Evolutionary conservation across 2,888 invertebrate genomes (phyloP).

Genomic region (Helleia helle): DNA sequence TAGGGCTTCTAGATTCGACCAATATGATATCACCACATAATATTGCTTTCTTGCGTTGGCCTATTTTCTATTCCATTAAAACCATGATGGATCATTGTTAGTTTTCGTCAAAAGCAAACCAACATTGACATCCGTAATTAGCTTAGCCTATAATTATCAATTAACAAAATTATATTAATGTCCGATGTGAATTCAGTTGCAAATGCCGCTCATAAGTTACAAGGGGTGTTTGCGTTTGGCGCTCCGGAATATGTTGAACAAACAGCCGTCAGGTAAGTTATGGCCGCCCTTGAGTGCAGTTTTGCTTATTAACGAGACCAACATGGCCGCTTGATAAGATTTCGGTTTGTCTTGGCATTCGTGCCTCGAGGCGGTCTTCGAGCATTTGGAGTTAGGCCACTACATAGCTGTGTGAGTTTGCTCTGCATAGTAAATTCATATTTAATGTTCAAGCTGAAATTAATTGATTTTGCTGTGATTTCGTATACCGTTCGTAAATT

Average conservation of each 20-base stretch:
- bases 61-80: no score
- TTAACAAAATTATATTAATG: neutral
- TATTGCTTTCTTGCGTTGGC: no score
- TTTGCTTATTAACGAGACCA: conserved; percentile 70
- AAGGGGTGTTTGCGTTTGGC: conserved; percentile 48
- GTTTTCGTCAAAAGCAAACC: no score
- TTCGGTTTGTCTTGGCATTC: conserved; percentile 68
- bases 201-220: conserved; percentile 42
- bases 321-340: conserved; percentile 69
- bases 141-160: no score
- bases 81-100: no score
- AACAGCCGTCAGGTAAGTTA: conserved; percentile 61
- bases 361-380: conserved; percentile 57
- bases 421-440: no score
- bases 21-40: no score
- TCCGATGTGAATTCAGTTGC: conserved; percentile 17
- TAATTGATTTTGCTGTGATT: neutral
- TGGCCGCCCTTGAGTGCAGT: conserved; percentile 58
- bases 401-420: conserved; percentile 25
- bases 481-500: no score
- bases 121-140: no score
- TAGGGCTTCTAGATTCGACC: no score
- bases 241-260: conserved; percentile 47
- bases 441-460: neutral
- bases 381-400: conserved; percentile 59